phyloP scores from a whole-genome alignment of 2,888 invertebrate genomes.

The Chelonus formosanus region DNA sequence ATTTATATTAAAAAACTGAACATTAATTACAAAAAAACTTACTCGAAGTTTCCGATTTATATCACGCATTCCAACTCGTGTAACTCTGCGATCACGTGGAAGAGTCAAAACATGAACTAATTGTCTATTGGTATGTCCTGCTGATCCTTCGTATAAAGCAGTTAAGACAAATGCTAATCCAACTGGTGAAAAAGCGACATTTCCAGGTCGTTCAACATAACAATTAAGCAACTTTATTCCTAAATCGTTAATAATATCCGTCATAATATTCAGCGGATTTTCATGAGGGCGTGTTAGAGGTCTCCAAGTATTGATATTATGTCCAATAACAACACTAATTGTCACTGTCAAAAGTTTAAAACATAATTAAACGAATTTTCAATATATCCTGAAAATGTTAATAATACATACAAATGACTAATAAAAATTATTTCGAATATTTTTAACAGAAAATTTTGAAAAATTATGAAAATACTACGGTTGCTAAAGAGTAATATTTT shows the following conservation, averaged over 20 bases:
- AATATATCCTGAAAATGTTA: conserved; percentile 20
- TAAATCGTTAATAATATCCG: conserved; percentile 81
- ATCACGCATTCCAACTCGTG: conserved; percentile 82
- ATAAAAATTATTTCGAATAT: too few relatives aligned
- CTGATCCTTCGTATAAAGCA: conserved; percentile 81
- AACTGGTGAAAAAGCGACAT: conserved; percentile 86
- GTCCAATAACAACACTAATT: neutral
- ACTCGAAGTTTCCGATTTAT: conserved; percentile 84
- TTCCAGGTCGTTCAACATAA: conserved; percentile 61
- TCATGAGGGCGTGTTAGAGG: conserved; percentile 41
- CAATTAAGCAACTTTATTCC: conserved; percentile 65
- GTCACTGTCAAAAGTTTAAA: conserved; percentile 6
- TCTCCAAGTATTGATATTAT: conserved; percentile 41
- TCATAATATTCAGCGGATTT: conserved; percentile 77
- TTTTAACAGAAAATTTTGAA: too few relatives aligned
- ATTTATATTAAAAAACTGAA: too few relatives aligned
- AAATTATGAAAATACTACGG: too few relatives aligned
- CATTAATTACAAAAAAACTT: conserved; percentile 55
- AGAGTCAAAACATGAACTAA: conserved; percentile 75
- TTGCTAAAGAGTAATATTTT: too few relatives aligned
- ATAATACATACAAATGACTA: neutral
- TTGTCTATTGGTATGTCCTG: conserved; percentile 77
- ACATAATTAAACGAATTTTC: conserved; percentile 1
- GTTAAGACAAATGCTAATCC: conserved; percentile 82
- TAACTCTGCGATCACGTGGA: conserved; percentile 77